phyloP scores from a whole-genome alignment of 2,797 vertebrate species.

The Acanthiza pusilla region DNA sequence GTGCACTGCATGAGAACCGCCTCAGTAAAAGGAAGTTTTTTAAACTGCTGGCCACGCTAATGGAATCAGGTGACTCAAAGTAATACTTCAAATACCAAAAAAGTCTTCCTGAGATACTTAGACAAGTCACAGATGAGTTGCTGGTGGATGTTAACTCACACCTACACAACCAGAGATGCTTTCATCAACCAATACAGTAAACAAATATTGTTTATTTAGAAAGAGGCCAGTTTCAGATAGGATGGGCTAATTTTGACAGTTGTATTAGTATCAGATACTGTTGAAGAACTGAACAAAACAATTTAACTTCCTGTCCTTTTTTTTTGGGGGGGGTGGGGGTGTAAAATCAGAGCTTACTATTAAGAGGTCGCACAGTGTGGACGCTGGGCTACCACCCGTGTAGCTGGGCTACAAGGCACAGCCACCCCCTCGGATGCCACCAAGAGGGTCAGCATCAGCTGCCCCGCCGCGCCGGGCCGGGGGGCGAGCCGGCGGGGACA shows the following conservation, averaged over 20 bases:
- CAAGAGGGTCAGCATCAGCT: not conserved
- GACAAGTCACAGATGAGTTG: not conserved
- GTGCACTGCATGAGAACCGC: not conserved
- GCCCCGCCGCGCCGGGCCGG: not conserved
- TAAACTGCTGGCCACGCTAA: not conserved
- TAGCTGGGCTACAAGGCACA: not conserved
- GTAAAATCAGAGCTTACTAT: not conserved
- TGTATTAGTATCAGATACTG: not conserved
- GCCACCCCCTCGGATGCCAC: fast-evolving
- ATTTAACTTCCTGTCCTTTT: not conserved
- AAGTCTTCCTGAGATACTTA: not conserved
- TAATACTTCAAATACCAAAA: not conserved
- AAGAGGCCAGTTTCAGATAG: not conserved
- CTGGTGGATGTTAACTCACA: not conserved
- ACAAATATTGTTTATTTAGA: not conserved
- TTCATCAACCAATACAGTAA: not conserved
- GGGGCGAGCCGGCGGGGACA: not conserved
- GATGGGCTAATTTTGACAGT: not conserved
- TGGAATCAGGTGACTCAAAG: not conserved
- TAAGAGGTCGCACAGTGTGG: not conserved
- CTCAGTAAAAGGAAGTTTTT: not conserved
- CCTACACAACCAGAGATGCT: not conserved
- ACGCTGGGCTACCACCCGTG: not conserved
- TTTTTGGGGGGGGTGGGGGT: too few species aligned
- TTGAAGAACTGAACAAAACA: conserved; percentile 3